These are phyloP conservation scores for Drosophila mimetica DNA, from an alignment of 2,888 invertebrate species.

Conservation along the genomic window DNA sequence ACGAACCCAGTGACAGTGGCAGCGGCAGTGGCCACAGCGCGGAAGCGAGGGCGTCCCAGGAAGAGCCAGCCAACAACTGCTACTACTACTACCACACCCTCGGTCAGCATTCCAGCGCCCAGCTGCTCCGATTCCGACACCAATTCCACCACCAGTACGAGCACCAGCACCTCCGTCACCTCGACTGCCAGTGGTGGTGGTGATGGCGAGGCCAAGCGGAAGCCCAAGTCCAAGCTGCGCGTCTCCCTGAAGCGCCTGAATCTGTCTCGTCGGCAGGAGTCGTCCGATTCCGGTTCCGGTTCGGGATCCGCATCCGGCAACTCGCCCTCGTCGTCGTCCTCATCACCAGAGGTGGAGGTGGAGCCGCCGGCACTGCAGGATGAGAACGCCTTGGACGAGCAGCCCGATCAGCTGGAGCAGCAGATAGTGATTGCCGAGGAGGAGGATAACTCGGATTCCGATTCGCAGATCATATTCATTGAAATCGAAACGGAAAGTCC, in stretches of 20 bases:
- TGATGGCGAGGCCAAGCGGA: constrained; percentile 7
- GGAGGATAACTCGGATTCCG: constrained; percentile 27
- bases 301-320: background rate
- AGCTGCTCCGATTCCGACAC: constrained; percentile 62
- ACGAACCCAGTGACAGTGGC: background rate
- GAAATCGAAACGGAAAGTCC: constrained; percentile 32
- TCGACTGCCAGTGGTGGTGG: constrained; percentile 7
- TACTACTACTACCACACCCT: too few relatives aligned
- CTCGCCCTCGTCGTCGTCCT: constrained; percentile 12
- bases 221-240: constrained; percentile 56
- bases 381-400: constrained; percentile 28
- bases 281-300: constrained; percentile 40
- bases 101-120: background rate
- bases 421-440: constrained; percentile 8
- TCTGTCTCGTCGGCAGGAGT: constrained; percentile 40
- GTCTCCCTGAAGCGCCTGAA: constrained; percentile 65
- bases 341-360: constrained; percentile 15
- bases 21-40: constrained; percentile 11
- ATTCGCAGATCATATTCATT: constrained; percentile 41
- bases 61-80: too few relatives aligned
- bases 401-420: constrained; percentile 11
- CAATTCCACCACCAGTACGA: constrained; percentile 41
- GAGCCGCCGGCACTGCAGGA: constrained; percentile 17
- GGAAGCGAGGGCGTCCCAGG: constrained; percentile 73
- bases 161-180: constrained; percentile 3